A percentile compares a stretch with the other conserved stretches of the same genome.
Evolutionary conservation across 2,888 invertebrate genomes (phyloP).

Genomic region (Drosophila anceps): DNA sequence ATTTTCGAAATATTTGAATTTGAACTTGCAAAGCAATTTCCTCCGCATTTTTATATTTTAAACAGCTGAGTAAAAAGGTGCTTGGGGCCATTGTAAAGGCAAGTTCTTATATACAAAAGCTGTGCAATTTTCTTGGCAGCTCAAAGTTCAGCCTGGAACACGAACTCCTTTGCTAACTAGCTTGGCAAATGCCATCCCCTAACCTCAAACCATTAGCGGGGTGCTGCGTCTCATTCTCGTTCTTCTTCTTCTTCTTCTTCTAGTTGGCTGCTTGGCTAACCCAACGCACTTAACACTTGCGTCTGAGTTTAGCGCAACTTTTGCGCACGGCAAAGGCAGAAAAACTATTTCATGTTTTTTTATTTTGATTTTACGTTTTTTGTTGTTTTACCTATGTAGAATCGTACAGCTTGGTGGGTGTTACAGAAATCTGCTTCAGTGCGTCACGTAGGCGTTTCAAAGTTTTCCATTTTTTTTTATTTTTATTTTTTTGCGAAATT

Average conservation of each 20-base stretch:
- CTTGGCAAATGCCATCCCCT: slow-evolving; percentile 49
- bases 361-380: slow-evolving; percentile 15
- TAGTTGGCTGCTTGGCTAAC: slow-evolving; percentile 54
- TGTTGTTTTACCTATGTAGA: slow-evolving; percentile 33
- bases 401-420: slow-evolving; percentile 34
- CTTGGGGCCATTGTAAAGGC: slow-evolving; percentile 64
- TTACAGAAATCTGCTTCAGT: slow-evolving; percentile 75
- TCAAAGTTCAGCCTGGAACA: slow-evolving; percentile 72
- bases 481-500: slow-evolving; percentile 64
- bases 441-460: slow-evolving; percentile 84
- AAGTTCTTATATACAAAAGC: slow-evolving; percentile 65
- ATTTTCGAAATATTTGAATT: slow-evolving; percentile 25
- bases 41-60: slow-evolving; percentile 8
- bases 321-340: slow-evolving; percentile 67
- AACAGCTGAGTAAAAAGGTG: slow-evolving; percentile 16
- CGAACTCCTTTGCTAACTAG: slow-evolving; percentile 73
- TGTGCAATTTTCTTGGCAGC: slow-evolving; percentile 75
- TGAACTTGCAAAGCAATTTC: slow-evolving; percentile 5
- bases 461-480: slow-evolving; percentile 56
- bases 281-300: slow-evolving; percentile 80
- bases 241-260: slow-evolving; percentile 16
- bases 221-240: slow-evolving; percentile 2
- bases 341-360: slow-evolving; percentile 63
- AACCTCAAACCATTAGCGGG: slow-evolving; percentile 5
- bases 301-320: slow-evolving; percentile 76